Conservation (phyloP, 2,113 vertebrate genomes). For the Austrofundulus limnaeus region DNA sequence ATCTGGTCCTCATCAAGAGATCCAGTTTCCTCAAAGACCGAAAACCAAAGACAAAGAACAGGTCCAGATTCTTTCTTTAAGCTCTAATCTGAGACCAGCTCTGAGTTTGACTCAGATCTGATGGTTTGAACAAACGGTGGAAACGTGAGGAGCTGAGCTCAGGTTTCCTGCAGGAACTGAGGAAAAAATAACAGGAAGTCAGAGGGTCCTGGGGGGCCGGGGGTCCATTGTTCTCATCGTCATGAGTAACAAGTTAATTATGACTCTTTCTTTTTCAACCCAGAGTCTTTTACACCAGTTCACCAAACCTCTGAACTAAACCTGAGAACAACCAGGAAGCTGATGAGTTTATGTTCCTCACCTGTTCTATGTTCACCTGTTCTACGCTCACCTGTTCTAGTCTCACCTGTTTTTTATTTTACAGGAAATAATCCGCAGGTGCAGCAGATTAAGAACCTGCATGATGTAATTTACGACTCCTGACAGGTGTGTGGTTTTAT, state of each 20-base stretch:
- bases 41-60: neutral
- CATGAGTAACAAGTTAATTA: constrained; percentile 8
- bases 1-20: no score
- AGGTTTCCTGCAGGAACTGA: constrained; percentile 72
- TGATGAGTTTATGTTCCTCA: no score
- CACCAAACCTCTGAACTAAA: neutral
- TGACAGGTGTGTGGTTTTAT: no score
- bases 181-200: constrained; percentile 75
- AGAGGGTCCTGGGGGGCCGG: neutral
- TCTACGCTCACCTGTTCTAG: no score
- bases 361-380: no score
- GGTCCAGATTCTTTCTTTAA: neutral
- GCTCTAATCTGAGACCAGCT: neutral
- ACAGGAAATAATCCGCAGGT: no score
- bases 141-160: neutral
- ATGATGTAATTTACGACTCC: no score
- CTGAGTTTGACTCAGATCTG: neutral
- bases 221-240: constrained; percentile 17
- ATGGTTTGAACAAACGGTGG: constrained; percentile 17
- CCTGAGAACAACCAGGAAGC: no score
- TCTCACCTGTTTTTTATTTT: no score
- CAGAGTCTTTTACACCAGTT: neutral
- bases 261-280: no score
- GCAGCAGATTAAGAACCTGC: no score
- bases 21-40: no score